Evolutionary conservation across 2,113 vertebrate species (phyloP), one percentile per base, ranked within the genome.

Genomic region (Fulica atra): DNA sequence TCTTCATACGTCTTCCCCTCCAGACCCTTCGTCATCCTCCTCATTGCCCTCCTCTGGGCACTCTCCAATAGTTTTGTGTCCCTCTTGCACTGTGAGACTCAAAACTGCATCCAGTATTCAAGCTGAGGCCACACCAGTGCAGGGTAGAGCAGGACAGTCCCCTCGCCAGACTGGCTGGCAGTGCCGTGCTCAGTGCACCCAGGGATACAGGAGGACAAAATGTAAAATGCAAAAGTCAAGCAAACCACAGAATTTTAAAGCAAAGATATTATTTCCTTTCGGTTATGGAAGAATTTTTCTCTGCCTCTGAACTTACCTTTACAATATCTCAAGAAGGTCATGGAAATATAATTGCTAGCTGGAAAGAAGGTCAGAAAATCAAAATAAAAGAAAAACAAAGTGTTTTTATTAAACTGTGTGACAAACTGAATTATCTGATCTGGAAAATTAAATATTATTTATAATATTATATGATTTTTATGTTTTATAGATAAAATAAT

Each of bases 391-490:
- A 56, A 74, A 86, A 53, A 65, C 24, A 51, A 33, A 88, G 8
- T 57, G 44, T 74, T 86, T 84, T 93, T 66, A 59, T 96, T 94
- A 93, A 95, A 93, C 5, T 77, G 14, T 48, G 59, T 19, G 63
- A 95, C 38, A 93, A 95, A 94, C 5, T 1, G 8, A 77, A 57
- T 80, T 96, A 91, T 66, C 44, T 72, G 63, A 78, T 83, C 15
- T 51, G 36, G 7, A 87, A 94, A 97, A 95, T 95, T 92, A 95
- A 95, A 96, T 92, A 95, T 44, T n/a, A 94, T 92, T 63, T 86
- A 86, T 57, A 81, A 31, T 59, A 92, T 48, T 11, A 48, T 48
- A 48, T 48, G 11, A 48, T 48, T 48, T 48, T 11, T 48, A 23
- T 48, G 14, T 48, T 16, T 48, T 23, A 48, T 48, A 48, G 20